These are phyloP conservation scores for Drosophila lini DNA, from an alignment of 1,140 invertebrate species.

Conservation along the genomic window DNA sequence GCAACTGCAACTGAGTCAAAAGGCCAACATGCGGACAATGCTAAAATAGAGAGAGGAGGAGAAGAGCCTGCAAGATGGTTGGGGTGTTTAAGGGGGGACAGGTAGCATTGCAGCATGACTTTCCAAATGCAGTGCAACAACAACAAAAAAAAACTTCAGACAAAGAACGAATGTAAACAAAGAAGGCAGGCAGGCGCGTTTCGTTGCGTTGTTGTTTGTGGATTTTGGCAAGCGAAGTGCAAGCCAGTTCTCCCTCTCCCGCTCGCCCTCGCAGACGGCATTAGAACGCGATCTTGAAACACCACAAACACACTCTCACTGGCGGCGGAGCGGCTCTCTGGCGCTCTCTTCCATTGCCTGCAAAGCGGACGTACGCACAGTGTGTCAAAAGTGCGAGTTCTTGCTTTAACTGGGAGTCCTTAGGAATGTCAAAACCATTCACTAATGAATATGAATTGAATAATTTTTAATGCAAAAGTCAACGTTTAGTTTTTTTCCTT, in stretches of 20 bases:
- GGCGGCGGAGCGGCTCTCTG: conserved; percentile 22
- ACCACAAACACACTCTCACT: conserved; percentile 18
- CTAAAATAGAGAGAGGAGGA: not conserved
- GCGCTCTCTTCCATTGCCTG: conserved; percentile 26
- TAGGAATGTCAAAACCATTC: not conserved
- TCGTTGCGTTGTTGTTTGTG: conserved; percentile 18
- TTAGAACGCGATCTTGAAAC: conserved; percentile 69
- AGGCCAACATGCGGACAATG: conserved; percentile 17
- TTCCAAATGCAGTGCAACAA: conserved; percentile 28
- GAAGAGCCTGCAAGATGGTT: conserved; percentile 1
- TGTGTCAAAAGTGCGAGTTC: not conserved
- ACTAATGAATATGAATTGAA: not conserved
- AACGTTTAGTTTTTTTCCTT: not conserved
- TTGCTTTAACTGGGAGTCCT: not conserved
- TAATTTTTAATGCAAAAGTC: not conserved
- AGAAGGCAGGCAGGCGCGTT: conserved; percentile 18
- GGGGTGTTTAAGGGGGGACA: not conserved
- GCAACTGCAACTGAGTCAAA: conserved; percentile 51
- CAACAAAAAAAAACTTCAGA: conserved; percentile 44
- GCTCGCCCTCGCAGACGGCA: conserved; percentile 10
- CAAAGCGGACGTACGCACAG: conserved; percentile 15
- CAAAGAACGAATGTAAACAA: conserved; percentile 64
- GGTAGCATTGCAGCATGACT: conserved; percentile 37
- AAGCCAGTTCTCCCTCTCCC: conserved; percentile 25
- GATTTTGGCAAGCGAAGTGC: conserved; percentile 49